Evolutionary conservation across 35 echinoderm and acorn worm species (phyloP), one percentile per base, ranked within the genome.

Genomic region (Diadema setosum): DNA sequence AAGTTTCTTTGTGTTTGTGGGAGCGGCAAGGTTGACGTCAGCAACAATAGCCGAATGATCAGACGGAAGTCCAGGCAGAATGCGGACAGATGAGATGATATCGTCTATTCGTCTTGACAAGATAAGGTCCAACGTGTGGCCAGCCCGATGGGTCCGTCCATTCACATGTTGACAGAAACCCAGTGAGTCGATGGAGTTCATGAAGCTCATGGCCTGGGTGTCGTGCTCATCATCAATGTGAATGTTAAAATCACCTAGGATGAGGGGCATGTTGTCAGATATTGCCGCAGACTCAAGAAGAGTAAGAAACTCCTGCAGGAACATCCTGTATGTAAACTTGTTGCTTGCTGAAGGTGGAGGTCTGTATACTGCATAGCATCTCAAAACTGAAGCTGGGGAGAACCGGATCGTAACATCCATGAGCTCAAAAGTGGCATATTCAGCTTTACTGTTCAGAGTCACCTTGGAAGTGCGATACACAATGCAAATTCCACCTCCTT

Each of bases 141-240:
- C 86, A 46, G 69, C 41, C 52, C 67, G 69, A 81, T 88, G 70
- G 11, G 69, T 88, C 12, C 42, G 2, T 30, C 49, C 30, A 17
- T 32, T 59, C 20, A 88, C 26, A 35, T 88, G 86, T 55, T 83
- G 75, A 7, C 57, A 3, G 17, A 88, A 42, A 81, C n/a, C 73
- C 27, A 48, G 9, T 27, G 21, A 20, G 1, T 60, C 57, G 3
- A 60, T 24, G 17, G 17, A 5, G 30, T 60, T 60, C 4, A 60
- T 20, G 17, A 60, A 60, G 57, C 5, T 17, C n/a, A 18, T 60
- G 5, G 57, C 57, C 4, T 60, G 5, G 21, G 21, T n/a, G 30
- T 16, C 57, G 6, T 27, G 21, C n/a, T 27, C 4, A 27, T 60
- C 57, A 18, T 60, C 57, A 24, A 60, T 27, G 30, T 60, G 17